These are phyloP conservation scores for Cygnus atratus DNA, from an alignment of 2,113 vertebrate species.

Conservation along the genomic window DNA sequence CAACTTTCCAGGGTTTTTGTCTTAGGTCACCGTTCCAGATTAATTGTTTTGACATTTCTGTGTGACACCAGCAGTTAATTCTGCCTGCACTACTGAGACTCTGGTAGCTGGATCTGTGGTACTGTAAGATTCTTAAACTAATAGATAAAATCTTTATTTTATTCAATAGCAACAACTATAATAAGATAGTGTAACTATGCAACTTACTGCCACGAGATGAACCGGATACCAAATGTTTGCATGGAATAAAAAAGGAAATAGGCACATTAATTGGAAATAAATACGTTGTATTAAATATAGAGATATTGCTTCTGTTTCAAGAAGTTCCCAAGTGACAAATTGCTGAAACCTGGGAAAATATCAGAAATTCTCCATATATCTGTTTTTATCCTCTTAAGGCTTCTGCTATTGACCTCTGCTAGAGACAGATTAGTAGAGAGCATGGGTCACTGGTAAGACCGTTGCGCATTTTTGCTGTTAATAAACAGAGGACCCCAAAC, in stretches of 20 bases:
- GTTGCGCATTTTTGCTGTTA: neutral
- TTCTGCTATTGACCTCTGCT: neutral
- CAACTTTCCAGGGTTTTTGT: neutral
- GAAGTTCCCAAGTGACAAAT: neutral
- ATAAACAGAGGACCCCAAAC: neutral
- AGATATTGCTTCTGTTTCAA: neutral
- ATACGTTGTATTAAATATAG: neutral
- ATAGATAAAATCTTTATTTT: constrained; percentile 2
- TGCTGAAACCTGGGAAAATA: neutral
- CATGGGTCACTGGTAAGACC: neutral
- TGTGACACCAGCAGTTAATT: constrained; percentile 49
- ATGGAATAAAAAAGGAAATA: constrained; percentile 24
- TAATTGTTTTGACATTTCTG: constrained; percentile 54
- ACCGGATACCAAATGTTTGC: neutral
- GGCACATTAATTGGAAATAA: neutral
- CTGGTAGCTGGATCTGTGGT: neutral
- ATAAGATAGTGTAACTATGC: neutral
- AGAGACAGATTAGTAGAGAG: neutral
- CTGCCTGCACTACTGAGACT: neutral
- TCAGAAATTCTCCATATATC: neutral
- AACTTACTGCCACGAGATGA: constrained; percentile 7
- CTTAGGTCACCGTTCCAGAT: neutral
- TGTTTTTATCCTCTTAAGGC: neutral
- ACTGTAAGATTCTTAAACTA: neutral
- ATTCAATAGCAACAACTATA: neutral